Evolutionary conservation across 2,113 vertebrate species (phyloP), one percentile per base, ranked within the genome.

Genomic region (Sylvietta virens): DNA sequence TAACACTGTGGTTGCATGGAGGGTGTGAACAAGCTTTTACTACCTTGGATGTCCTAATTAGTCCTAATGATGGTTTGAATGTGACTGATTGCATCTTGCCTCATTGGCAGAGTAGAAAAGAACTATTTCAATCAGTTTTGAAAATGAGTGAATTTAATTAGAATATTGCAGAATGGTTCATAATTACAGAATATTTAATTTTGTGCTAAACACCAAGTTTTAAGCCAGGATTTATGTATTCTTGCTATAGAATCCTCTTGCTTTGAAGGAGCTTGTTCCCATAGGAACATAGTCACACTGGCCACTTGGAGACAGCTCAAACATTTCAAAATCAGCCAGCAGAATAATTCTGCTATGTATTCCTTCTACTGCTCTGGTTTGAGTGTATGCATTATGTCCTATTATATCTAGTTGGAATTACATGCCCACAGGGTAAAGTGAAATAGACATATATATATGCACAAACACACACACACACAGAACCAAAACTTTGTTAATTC

Each of bases 251-350:
- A 90, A 88, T 27, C 8, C 53, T 88, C 42, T 86, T 69, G 37
- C 88, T 94, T 71, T 42, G 61, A 89, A 64, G 77, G 37, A 87
- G 73, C 77, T 64, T 76, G 89, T 95, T 95, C 93, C 94, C 95
- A 95, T 94, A 94, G 91, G 96, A 96, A 96, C 94, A 64, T n/a
- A 50, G 61, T 76, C 73, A 81, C 3, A 2, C 53, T 61, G 65
- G 53, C 81, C 85, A 86, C 66, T 61, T 19, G n/a, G 35, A 81
- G 47, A 90, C 3, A 35, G 73, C 37, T 91, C 73, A 87, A 95
- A 72, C 21, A 58, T 51, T 86, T 95, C 86, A 71, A 79, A 86
- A 96, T 6, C 56, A 92, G 33, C 19, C 56, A 74, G 76, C 72
- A 95, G 61, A 94, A 87, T 67, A 88, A 92, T 94, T 94, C 53